Base-by-base conservation (phyloP, 2,797 vertebrate genomes). In the Pseudochromis fuscus region DNA sequence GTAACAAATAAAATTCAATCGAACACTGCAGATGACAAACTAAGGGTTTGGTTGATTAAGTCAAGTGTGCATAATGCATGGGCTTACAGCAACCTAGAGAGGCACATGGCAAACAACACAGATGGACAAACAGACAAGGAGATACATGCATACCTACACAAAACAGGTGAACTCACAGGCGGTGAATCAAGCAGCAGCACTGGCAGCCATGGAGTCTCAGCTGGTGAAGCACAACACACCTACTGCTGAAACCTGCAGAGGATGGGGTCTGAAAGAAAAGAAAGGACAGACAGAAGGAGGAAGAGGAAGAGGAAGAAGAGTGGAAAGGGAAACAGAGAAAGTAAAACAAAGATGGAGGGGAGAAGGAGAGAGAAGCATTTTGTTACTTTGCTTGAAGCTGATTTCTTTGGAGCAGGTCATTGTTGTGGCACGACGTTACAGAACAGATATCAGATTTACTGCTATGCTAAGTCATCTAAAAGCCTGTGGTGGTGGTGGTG, bases 91-190 rank as follows among this genome's bases (percentile, higher is more conserved):
- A 75, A 50, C 7, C 25, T 3, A 38, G 10, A 56, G 38, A 51
- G 45, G 16, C 56, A 42, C 45, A 60, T 16, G 7, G n/a, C 27
- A 62, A 46, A 42, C n/a, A 79, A 57, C 38, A 46, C 61, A 79
- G 45, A 78, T 23, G 46, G 56, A 74, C 51, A 63, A 38, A 75
- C 12, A 67, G 18, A 77, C 18, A 1, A 7, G 37, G 24, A 57
- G 5, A 55, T 4, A 37, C 33, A 37, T 15, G 4, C 9, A 60
- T 13, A 38, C 21, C 38, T 19, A 66, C 15, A 69, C 1, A 21
- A 35, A 62, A 60, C n/a, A 66, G 30, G 70, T 57, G 19, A 69
- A 89, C 87, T 90, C 61, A 88, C 87, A 33, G 56, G 78, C 49
- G 44, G 48, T 44, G 74, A 73, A 71, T 90, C 83, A 89, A 66